Percentiles rank a stretch among this genome's conserved stretches.
These are phyloP conservation scores for Rattus rattus DNA, from an alignment of 2,113 vertebrate species.

Conservation along the genomic window DNA sequence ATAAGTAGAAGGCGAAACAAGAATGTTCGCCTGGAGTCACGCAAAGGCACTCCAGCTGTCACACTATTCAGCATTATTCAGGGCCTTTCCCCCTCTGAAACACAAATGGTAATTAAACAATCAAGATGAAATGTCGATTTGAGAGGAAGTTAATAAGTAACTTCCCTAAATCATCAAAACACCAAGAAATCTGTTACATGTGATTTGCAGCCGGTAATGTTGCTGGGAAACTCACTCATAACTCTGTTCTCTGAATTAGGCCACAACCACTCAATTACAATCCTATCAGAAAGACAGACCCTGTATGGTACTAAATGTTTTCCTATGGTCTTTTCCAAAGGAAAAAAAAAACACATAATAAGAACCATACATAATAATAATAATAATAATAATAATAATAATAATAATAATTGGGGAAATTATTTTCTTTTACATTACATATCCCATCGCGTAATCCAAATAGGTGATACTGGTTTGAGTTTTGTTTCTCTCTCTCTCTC, in stretches of 20 bases:
- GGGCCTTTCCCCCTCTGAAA: conserved; percentile 41
- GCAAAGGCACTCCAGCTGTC: conserved; percentile 19
- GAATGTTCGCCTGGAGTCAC: conserved; percentile 34
- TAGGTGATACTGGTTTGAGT: not conserved
- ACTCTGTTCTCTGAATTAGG: conserved; percentile 45
- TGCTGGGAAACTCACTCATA: conserved; percentile 58
- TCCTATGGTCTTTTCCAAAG: conserved; percentile 18
- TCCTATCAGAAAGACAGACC: conserved; percentile 43
- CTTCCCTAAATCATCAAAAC: conserved; percentile 62
- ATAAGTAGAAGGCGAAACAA: conserved; percentile 8
- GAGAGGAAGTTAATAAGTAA: conserved; percentile 48
- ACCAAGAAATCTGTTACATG: conserved; percentile 52
- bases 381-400: too few species aligned
- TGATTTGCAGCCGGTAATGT: conserved; percentile 58
- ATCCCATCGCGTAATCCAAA: conserved; percentile 57
- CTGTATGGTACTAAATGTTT: not conserved
- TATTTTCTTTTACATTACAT: conserved; percentile 49
- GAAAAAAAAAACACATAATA: conserved; percentile 34
- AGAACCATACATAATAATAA: not conserved
- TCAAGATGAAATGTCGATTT: conserved; percentile 68
- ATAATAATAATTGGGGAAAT: conserved; percentile 49
- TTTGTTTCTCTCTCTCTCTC: not conserved
- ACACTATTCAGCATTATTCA: conserved; percentile 65
- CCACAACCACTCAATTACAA: conserved; percentile 62
- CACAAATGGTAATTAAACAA: conserved; percentile 67